phyloP scores from a whole-genome alignment of 2,888 invertebrate genomes.

The Lymantria monacha region DNA sequence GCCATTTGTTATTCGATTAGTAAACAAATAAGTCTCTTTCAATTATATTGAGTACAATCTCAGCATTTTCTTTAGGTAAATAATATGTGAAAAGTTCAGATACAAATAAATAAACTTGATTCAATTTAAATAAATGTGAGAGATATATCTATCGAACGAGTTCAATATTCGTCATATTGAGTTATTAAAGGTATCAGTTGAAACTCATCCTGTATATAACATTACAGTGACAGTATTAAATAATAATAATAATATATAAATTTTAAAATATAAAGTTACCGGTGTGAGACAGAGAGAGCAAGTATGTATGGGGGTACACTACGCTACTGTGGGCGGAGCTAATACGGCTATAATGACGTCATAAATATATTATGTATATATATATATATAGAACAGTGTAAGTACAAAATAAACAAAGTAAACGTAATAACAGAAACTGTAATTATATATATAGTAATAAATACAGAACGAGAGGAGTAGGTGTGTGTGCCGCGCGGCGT shows the following conservation, averaged over 20 bases:
- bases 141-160: too few relatives aligned
- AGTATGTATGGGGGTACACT: slow-evolving; percentile 16
- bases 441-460: slow-evolving; percentile 1
- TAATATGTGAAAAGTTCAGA: too few relatives aligned
- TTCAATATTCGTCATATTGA: too few relatives aligned
- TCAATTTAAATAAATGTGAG: too few relatives aligned
- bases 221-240: neutral
- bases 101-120: too few relatives aligned
- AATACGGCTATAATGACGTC: slow-evolving; percentile 16
- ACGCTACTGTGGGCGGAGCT: slow-evolving; percentile 30
- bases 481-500: slow-evolving; percentile 3
- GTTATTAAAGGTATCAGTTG: neutral
- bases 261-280: neutral
- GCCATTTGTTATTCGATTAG: neutral
- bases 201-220: neutral
- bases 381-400: slow-evolving; percentile 13
- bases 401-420: neutral
- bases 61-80: too few relatives aligned
- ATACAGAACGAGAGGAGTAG: slow-evolving; percentile 12
- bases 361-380: too few relatives aligned
- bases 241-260: slow-evolving; percentile 1
- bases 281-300: neutral
- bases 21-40: too few relatives aligned
- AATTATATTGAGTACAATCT: too few relatives aligned
- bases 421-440: neutral